Evolutionary conservation across 2,113 vertebrate species (phyloP), one percentile per base, ranked within the genome.

Genomic region (Mesoclemmys tuberculata): DNA sequence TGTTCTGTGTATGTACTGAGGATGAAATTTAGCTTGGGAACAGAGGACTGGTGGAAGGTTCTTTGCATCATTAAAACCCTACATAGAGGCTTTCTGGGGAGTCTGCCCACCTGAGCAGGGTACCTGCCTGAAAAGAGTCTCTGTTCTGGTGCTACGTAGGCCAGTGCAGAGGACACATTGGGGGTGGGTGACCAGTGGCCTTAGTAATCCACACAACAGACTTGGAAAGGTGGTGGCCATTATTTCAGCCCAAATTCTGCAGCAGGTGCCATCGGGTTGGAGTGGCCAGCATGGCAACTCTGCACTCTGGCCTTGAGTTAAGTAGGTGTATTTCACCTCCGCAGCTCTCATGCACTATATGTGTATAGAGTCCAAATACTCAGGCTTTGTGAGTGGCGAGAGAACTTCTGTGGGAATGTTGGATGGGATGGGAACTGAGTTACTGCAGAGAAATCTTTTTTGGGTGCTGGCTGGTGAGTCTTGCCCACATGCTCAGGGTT

Each of bases 351-450:
- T 71, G 56, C 4, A 51, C 3, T 12, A 0, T 38, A 31, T 13
- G 0, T 4, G 10, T 0, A 0, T 0, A 10, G 0, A 16, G 14
- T 38, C n/a, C 26, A 81, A 79, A 18, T 52, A 29, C 8, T 24
- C 11, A 75, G 41, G 8, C 3, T 88, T 88, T 84, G 41, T 90
- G 14, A 44, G 29, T 19, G 6, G 9, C 38, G 10, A 35, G 10
- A 31, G 56, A 54, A 84, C 58, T 44, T 77, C n/a, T n/a, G n/a
- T n/a, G n/a, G n/a, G n/a, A n/a, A n/a, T n/a, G n/a, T n/a, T n/a
- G n/a, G n/a, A n/a, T n/a, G n/a, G n/a, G n/a, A n/a, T n/a, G n/a
- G n/a, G n/a, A n/a, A n/a, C n/a, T n/a, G n/a, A n/a, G n/a, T n/a
- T n/a, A n/a, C n/a, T n/a, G n/a, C n/a, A n/a, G n/a, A n/a, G n/a